Base-by-base conservation (phyloP, 2,888 invertebrate genomes). In the Mantis religiosa region DNA sequence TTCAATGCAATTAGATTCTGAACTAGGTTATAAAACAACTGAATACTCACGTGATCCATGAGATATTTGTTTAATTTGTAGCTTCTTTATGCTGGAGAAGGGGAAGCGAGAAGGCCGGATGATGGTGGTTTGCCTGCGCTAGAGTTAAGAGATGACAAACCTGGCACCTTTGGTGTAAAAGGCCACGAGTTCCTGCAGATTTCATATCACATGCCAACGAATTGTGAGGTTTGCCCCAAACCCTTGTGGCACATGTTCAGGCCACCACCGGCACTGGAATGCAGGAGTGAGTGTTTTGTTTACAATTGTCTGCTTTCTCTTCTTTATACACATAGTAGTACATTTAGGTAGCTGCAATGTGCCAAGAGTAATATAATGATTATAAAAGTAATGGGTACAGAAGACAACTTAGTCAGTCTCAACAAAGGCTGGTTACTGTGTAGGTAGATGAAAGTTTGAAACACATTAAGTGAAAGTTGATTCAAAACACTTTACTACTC, bases 201-300 rank as follows among this genome's bases (percentile, higher is more conserved):
- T 92, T 98, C 98, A 91, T 99, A 98, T 94, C 99, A 99, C 94
- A 99, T 99, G 96, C 99, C 99, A 89, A 98, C 99, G 20, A 97
- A 98, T 91, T 99, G 99, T 94, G 99, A 99, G 94, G 97, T 98
- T 91, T 99, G 99, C 95, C 96, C 98, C 91, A 98, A 98, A 92
- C 98, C 98, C 92, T 95, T 99, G 91, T 99, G 98, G 98, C 97
- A 99, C 94, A 97, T 99, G 96, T 97, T 99, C 94, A 97, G 98
- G 92, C 99, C 99, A 91, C 99, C 99, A 90, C 98, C 98, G 91
- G 99, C 99, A 90, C 95, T 98, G 92, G 99, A 99, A 94, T 99
- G 99, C 94, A 96, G 98, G 95, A 96, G 99, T 98, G 90, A 91
- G 92, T 90, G 15, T 20, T 84, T 41, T 30, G 27, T 8, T 71